phyloP scores from a whole-genome alignment of 2,797 vertebrate species.

The Dendrocincla fuliginosa region DNA sequence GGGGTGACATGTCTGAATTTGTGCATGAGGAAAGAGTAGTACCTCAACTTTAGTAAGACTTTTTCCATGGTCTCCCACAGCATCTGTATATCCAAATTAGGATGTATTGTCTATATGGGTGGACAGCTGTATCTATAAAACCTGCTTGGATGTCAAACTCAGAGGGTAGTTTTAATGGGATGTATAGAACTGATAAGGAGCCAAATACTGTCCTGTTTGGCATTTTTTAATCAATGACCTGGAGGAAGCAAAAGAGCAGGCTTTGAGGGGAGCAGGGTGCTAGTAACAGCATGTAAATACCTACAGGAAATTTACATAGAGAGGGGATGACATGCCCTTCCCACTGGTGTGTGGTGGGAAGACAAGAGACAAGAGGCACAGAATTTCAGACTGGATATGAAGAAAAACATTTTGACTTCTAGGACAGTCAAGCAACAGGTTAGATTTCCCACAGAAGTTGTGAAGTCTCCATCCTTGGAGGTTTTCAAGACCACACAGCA shows the following conservation, averaged over 20 bases:
- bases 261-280: not conserved
- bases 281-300: not conserved
- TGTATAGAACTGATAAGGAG: not conserved
- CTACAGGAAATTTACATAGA: not conserved
- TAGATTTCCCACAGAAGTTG: not conserved
- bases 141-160: not conserved
- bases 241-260: not conserved
- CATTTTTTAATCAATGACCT: not conserved
- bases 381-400: not conserved
- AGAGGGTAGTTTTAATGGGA: not conserved
- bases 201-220: not conserved
- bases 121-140: not conserved
- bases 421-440: not conserved
- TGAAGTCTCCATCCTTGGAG: not conserved
- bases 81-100: not conserved
- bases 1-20: not conserved
- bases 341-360: not conserved
- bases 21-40: not conserved
- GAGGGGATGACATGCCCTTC: accelerated
- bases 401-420: not conserved
- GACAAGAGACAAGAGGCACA: not conserved
- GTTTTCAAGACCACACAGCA: not conserved
- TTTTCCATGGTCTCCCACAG: not conserved
- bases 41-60: not conserved
- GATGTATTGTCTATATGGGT: not conserved